A percentile compares a stretch with the other conserved stretches of the same genome.
phyloP scores from a whole-genome alignment of 2,888 invertebrate genomes.

The Pimpla rufipes region DNA sequence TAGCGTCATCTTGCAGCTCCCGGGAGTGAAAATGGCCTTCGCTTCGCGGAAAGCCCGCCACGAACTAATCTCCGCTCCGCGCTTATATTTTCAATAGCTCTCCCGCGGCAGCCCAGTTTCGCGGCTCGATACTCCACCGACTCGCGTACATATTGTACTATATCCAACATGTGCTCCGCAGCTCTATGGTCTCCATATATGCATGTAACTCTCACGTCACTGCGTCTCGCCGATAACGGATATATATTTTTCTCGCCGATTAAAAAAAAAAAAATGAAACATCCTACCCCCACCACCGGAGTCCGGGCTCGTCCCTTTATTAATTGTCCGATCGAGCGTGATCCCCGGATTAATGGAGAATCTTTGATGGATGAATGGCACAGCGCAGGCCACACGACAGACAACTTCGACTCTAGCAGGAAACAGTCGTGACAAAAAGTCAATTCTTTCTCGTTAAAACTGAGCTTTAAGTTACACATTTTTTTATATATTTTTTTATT shows the following conservation, averaged over 20 bases:
- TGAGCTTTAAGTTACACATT: too few species aligned
- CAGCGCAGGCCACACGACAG: too few species aligned
- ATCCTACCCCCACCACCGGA: not conserved
- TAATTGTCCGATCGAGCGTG: constrained; percentile 16
- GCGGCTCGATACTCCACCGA: constrained; percentile 37
- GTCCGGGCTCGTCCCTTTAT: not conserved
- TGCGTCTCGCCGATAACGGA: not conserved
- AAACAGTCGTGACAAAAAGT: not conserved
- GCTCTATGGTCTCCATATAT: constrained; percentile 49
- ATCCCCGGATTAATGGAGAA: constrained; percentile 19
- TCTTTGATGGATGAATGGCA: constrained; percentile 18
- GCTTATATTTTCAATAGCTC: constrained; percentile 27
- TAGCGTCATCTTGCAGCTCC: not conserved
- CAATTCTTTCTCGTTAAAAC: too few species aligned
- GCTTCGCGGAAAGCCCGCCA: constrained; percentile 19
- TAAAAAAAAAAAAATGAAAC: too few species aligned
- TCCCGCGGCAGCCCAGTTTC: constrained; percentile 37
- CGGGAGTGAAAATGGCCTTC: constrained; percentile 58
- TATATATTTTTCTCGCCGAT: not conserved
- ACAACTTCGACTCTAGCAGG: not conserved
- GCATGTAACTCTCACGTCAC: constrained; percentile 8
- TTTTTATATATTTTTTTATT: too few species aligned
- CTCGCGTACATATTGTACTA: constrained; percentile 5
- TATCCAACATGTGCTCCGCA: not conserved
- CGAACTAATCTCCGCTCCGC: constrained; percentile 42